A percentile compares a stretch with the other conserved stretches of the same genome.
These are phyloP conservation scores for Barbus barbus DNA, from an alignment of 2,113 vertebrate genomes.

Conservation along the genomic window DNA sequence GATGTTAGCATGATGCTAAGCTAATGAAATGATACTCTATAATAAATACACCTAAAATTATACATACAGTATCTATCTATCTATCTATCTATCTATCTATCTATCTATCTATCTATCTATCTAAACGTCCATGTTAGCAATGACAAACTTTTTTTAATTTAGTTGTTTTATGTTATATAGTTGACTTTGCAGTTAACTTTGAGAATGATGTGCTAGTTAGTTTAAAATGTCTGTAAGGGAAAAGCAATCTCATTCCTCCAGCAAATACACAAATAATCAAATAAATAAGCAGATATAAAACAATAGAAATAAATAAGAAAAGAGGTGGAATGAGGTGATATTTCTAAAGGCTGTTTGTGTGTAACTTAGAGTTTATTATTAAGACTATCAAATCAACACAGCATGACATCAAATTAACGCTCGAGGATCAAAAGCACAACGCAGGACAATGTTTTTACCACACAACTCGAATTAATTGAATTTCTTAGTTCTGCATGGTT, in stretches of 20 bases:
- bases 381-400: slow-evolving; percentile 21
- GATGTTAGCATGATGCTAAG: background rate
- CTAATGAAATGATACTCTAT: background rate
- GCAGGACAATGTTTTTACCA: background rate
- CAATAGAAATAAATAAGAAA: slow-evolving; percentile 11
- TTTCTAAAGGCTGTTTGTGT: slow-evolving; percentile 26
- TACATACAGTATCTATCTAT: too few species aligned
- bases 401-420: slow-evolving; percentile 16
- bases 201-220: background rate
- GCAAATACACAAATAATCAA: background rate
- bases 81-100: too few species aligned
- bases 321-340: background rate
- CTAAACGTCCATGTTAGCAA: too few species aligned
- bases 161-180: too few species aligned
- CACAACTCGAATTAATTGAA: slow-evolving; percentile 3
- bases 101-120: too few species aligned
- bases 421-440: background rate
- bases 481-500: slow-evolving; percentile 32
- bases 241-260: background rate
- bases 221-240: background rate
- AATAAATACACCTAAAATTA: too few species aligned
- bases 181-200: background rate
- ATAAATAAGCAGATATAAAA: slow-evolving; percentile 3
- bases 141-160: too few species aligned
- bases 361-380: slow-evolving; percentile 19